Evolutionary conservation across 2,797 vertebrate species (phyloP), one percentile per base, ranked within the genome.

Genomic region (Nyctalus aviator): DNA sequence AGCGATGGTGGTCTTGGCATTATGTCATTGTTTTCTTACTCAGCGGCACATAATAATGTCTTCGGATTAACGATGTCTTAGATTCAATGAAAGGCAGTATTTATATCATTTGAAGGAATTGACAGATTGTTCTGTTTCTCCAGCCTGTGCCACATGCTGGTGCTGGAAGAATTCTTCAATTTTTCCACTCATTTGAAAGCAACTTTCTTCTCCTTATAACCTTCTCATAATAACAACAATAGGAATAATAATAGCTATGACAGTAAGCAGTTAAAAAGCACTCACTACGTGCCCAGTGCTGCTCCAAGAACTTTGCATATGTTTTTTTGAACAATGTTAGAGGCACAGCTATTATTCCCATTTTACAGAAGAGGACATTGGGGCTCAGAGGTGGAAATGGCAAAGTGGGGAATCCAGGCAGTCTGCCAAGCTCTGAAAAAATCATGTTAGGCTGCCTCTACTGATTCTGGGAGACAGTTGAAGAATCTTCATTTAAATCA

Each of bases 1-100:
- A 84, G 37, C 93, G 76, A 25, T 69, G 59, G 37, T 8, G 57
- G 53, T 69, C 75, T 94, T 46, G 44, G 64, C 50, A 71, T 86
- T 66, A 83, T 41, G n/a, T 84, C 50, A 72, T 8, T 37, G 3
- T 78, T 93, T 91, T 88, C 77, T 88, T 96, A 55, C 50, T 81
- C 71, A 48, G 32, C 20, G 12, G 41, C 27, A 14, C 25, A 41
- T 17, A 66, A 46, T 25, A 78, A n/a, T 59, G 8, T 85, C 75
- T 93, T 82, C 46, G 78, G 41, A 73, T 91, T 35, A 50, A 4
- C 30, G 35, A 46, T 66, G 10, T 88, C 75, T 94, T 77, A 91
- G 64, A 44, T 9, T 89, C 76, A 64, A 7, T 79, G 84, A 41
- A 64, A 83, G 41, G 7, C 50, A 83, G 66, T 66, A 55, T 69